Evolutionary conservation across 2,113 vertebrate genomes (phyloP).

Genomic region (Labeo catla): DNA sequence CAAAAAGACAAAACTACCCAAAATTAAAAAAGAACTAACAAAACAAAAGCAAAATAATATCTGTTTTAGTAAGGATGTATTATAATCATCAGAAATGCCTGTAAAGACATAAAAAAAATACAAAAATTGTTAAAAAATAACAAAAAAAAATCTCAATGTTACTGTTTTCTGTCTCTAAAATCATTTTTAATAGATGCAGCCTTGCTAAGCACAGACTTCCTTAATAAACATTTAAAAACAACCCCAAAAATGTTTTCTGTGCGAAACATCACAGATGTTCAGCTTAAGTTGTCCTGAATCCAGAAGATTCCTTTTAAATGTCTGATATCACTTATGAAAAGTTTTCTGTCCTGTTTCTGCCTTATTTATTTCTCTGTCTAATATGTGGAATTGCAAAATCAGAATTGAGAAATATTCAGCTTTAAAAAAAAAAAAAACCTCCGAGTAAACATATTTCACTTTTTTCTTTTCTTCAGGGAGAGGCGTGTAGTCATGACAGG

Average conservation of each 20-base stretch:
- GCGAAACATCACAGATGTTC: neutral
- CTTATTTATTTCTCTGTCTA: neutral
- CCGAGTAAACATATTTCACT: neutral
- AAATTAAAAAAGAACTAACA: too few species aligned
- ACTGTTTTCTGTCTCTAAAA: neutral
- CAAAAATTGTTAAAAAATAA: too few species aligned
- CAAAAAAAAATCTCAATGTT: too few species aligned
- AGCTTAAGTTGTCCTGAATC: neutral
- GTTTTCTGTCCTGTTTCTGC: neutral
- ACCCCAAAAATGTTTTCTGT: neutral
- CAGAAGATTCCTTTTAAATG: neutral
- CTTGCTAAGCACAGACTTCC: neutral
- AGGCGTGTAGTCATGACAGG: neutral
- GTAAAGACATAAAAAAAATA: too few species aligned
- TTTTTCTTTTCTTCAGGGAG: neutral
- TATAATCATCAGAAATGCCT: too few species aligned
- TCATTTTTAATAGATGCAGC: neutral
- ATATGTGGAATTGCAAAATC: slow-evolving; percentile 22
- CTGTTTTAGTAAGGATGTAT: too few species aligned
- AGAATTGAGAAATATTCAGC: neutral
- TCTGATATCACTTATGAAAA: neutral
- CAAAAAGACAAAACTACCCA: too few species aligned
- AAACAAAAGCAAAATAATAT: too few species aligned
- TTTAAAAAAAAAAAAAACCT: neutral
- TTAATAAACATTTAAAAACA: neutral